Evolutionary conservation across 2,113 vertebrate genomes (phyloP).

Genomic region (Apistogramma diplotaenia): DNA sequence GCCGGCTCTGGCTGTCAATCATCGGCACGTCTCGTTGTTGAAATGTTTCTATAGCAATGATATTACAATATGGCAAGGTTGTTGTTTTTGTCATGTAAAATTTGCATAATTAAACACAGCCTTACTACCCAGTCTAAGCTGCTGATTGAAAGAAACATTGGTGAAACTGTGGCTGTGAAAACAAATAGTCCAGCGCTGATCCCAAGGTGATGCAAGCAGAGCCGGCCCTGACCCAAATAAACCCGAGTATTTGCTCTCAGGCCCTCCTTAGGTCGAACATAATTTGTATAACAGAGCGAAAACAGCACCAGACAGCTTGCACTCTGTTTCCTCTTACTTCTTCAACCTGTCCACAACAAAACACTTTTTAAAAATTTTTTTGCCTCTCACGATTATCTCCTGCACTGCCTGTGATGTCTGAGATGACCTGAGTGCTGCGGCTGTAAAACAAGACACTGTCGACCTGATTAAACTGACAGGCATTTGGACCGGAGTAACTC

Average conservation of each 20-base stretch:
- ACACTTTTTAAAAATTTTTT: neutral
- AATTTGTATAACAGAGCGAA: neutral
- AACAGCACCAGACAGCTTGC: neutral
- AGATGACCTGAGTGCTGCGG: neutral
- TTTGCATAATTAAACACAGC: neutral
- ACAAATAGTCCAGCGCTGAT: neutral
- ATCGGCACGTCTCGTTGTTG: neutral
- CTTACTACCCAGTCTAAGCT: neutral
- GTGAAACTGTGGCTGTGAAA: neutral
- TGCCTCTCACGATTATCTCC: neutral
- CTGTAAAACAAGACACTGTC: neutral
- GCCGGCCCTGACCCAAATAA: neutral
- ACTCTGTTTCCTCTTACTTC: neutral
- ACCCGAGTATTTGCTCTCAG: neutral
- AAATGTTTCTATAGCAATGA: neutral
- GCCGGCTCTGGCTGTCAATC: neutral
- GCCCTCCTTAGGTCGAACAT: no score
- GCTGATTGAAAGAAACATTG: constrained; percentile 2
- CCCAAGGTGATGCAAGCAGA: neutral
- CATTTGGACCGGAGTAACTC: neutral
- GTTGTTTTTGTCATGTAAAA: no score
- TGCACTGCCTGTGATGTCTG: neutral
- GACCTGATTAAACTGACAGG: neutral
- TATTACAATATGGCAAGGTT: neutral
- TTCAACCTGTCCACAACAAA: neutral